Conservation (phyloP, 2,113 vertebrate genomes). For the Pedionomus torquatus region DNA sequence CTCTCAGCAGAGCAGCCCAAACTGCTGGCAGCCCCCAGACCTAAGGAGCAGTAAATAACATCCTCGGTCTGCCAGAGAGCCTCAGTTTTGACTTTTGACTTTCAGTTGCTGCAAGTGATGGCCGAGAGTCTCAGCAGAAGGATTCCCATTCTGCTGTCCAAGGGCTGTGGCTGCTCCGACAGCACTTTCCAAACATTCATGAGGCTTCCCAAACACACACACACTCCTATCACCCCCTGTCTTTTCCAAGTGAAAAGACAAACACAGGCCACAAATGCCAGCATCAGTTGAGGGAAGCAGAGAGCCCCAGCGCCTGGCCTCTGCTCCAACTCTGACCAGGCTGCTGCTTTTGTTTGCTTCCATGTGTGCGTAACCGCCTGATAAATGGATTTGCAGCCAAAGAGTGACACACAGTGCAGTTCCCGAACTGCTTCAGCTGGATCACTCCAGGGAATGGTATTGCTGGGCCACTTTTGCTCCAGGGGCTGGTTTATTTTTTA, state of each 20-base stretch:
- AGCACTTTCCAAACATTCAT: background rate
- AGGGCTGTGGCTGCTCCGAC: background rate
- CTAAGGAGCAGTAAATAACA: background rate
- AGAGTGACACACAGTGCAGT: constrained; percentile 32
- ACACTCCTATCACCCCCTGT: background rate
- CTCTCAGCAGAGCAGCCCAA: background rate
- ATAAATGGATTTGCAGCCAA: constrained; percentile 46
- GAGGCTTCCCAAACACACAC: background rate
- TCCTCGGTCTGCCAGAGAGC: background rate
- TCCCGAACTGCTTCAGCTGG: constrained; percentile 17
- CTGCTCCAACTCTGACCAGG: background rate
- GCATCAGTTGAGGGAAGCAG: background rate
- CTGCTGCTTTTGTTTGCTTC: constrained; percentile 20
- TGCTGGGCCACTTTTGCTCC: background rate
- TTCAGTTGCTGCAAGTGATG: background rate
- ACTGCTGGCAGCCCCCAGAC: background rate
- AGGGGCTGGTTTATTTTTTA: background rate
- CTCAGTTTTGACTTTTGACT: background rate
- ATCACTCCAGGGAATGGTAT: background rate
- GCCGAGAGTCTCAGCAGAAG: background rate
- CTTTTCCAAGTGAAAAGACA: background rate
- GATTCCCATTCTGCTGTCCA: background rate
- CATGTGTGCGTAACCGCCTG: background rate
- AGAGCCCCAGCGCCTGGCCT: background rate
- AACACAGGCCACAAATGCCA: background rate